Evolutionary conservation across 2,113 vertebrate species (phyloP).

Genomic region (Fregetta grallaria): DNA sequence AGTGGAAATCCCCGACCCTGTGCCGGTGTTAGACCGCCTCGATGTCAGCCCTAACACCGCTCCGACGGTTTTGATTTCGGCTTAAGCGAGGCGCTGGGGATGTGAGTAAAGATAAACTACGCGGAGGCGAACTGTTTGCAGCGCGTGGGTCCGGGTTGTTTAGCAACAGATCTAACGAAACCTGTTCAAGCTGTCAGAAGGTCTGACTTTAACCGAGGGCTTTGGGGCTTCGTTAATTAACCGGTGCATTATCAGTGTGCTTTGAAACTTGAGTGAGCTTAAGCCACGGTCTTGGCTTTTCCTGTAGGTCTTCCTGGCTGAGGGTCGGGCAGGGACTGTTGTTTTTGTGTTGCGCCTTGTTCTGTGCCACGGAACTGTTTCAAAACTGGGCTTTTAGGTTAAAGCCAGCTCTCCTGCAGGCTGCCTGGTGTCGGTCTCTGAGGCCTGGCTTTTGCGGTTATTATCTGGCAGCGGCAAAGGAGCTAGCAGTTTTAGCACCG

Average conservation of each 20-base stretch:
- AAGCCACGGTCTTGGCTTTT: neutral
- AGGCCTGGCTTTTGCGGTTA: neutral
- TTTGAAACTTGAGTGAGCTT: neutral
- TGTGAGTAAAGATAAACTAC: neutral
- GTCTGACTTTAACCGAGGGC: neutral
- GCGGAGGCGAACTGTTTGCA: neutral
- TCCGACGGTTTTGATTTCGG: neutral
- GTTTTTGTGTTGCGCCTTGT: neutral
- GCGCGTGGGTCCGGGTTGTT: neutral
- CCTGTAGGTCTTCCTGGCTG: neutral
- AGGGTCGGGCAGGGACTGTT: neutral
- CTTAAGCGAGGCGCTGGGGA: neutral
- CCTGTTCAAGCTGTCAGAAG: neutral
- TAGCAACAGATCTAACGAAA: neutral
- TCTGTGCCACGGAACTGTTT: neutral
- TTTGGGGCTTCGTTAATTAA: neutral
- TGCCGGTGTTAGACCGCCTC: rapidly evolving
- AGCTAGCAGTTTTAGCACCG: neutral
- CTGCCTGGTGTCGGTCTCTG: neutral
- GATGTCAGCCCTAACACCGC: rapidly evolving
- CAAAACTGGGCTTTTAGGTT: neutral
- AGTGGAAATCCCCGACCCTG: neutral
- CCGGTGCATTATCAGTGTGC: rapidly evolving
- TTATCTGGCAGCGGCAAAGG: neutral
- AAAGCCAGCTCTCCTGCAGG: neutral